These are phyloP conservation scores for Smutsia temminckii DNA, from an alignment of 2,797 vertebrate species.

Conservation along the genomic window DNA sequence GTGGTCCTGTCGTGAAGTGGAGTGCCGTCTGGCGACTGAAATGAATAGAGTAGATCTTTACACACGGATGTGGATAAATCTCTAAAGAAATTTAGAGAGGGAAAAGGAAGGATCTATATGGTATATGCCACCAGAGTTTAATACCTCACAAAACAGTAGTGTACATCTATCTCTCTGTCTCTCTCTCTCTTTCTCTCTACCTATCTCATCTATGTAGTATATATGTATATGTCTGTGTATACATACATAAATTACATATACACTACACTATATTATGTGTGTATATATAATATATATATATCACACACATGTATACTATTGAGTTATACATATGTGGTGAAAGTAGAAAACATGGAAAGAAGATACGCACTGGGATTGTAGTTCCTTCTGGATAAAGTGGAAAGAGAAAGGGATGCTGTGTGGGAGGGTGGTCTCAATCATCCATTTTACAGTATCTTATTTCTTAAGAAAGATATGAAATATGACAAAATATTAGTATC, in stretches of 20 bases:
- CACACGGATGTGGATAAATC: background rate
- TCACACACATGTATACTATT: background rate
- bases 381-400: background rate
- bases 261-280: too few species aligned
- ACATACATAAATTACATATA: too few species aligned
- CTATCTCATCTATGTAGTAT: too few species aligned
- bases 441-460: background rate
- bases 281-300: background rate
- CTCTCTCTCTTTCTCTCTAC: too few species aligned
- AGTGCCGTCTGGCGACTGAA: background rate
- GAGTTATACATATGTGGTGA: background rate
- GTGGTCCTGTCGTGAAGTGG: fast-evolving
- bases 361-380: background rate
- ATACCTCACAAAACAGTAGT: background rate
- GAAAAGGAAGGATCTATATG: background rate
- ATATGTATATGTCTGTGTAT: background rate
- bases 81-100: background rate
- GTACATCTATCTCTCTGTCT: background rate
- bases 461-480: background rate
- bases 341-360: background rate
- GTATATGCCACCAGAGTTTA: background rate
- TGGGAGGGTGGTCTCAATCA: background rate
- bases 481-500: background rate
- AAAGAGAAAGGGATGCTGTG: background rate
- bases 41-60: background rate